phyloP scores from a whole-genome alignment of 2,797 vertebrate species.

The Cirrhinus molitorella region DNA sequence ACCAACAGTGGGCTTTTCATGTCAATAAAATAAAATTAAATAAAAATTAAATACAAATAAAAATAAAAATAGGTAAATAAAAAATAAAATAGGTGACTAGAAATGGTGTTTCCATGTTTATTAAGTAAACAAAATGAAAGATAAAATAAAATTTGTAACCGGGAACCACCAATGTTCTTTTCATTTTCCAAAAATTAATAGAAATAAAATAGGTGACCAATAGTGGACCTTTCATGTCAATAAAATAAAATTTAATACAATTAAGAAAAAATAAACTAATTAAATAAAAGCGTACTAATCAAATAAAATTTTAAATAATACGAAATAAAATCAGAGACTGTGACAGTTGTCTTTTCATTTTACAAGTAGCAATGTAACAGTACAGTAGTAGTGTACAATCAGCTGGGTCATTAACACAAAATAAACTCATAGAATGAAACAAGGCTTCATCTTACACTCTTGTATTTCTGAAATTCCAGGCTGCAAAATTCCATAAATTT shows the following conservation, averaged over 20 bases:
- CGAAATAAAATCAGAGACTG: too few species aligned
- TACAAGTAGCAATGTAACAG: background rate
- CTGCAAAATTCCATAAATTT: conserved; percentile 17
- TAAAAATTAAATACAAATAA: background rate
- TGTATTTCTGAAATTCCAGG: background rate
- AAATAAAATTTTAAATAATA: too few species aligned
- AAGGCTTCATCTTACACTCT: background rate
- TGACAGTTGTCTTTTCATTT: background rate
- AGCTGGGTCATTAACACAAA: background rate
- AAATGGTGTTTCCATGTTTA: background rate
- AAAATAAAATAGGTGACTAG: background rate
- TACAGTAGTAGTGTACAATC: background rate
- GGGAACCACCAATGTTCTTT: background rate
- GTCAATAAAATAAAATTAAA: background rate
- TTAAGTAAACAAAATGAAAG: too few species aligned
- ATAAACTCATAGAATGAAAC: background rate
- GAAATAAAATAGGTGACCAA: too few species aligned
- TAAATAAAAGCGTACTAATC: too few species aligned
- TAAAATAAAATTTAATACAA: too few species aligned
- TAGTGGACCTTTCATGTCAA: background rate
- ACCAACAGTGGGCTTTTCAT: background rate
- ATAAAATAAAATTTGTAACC: too few species aligned
- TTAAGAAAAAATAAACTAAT: too few species aligned
- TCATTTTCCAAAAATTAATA: background rate
- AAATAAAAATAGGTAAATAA: too few species aligned